phyloP scores from a whole-genome alignment of 2,888 invertebrate species.

The Galerucella pusilla region DNA sequence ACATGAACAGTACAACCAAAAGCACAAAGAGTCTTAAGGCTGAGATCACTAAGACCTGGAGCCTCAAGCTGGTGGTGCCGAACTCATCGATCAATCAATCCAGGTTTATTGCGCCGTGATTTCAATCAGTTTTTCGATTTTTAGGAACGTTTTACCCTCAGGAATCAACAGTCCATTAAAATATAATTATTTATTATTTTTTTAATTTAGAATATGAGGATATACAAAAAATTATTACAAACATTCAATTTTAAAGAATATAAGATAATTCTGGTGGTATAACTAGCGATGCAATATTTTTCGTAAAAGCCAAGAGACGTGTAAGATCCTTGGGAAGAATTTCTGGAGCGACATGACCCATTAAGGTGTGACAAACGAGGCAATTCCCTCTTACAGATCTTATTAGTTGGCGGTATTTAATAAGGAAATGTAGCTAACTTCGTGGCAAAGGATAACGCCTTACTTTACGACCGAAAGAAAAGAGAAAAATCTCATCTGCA shows the following conservation, averaged over 20 bases:
- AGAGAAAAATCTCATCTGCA: constrained; percentile 66
- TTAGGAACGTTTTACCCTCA: no score
- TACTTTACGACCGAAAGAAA: constrained; percentile 62
- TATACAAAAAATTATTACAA: background rate
- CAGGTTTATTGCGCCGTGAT: no score
- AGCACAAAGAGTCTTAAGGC: no score
- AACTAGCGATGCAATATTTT: constrained; percentile 30
- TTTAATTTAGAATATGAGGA: no score
- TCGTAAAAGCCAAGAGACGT: constrained; percentile 23
- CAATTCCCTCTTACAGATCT: constrained; percentile 58
- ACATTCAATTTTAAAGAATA: background rate
- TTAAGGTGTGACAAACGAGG: constrained; percentile 52
- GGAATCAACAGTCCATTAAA: no score
- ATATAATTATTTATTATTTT: no score
- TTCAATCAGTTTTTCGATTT: no score
- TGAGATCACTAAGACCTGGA: no score
- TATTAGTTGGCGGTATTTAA: constrained; percentile 65
- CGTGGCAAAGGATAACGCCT: constrained; percentile 62
- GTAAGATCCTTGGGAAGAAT: constrained; percentile 35
- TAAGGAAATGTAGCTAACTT: constrained; percentile 65
- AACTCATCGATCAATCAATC: no score
- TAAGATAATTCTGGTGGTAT: constrained; percentile 18
- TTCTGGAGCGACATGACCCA: constrained; percentile 46
- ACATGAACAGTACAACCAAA: no score
- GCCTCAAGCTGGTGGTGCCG: no score